These are phyloP conservation scores for Heterotilapia buettikoferi DNA, from an alignment of 2,113 vertebrate genomes.

Conservation along the genomic window DNA sequence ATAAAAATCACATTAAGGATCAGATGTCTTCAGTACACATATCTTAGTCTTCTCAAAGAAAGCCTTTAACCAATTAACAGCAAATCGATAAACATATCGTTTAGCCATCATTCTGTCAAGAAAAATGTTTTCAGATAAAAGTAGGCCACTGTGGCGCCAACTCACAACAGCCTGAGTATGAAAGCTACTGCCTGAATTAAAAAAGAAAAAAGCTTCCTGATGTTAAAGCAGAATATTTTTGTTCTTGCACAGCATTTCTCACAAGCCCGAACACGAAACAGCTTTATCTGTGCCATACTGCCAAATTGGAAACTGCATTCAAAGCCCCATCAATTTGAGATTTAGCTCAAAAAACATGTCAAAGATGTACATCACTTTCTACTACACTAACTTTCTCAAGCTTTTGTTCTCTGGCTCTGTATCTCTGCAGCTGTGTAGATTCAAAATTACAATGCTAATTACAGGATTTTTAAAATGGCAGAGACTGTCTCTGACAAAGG, in stretches of 20 bases:
- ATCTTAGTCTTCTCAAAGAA: background rate
- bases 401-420: background rate
- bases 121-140: background rate
- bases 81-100: background rate
- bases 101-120: background rate
- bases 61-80: background rate
- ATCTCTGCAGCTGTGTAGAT: background rate
- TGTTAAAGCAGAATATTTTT: background rate
- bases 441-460: background rate
- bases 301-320: background rate
- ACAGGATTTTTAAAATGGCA: background rate
- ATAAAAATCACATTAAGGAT: background rate
- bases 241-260: background rate
- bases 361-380: background rate
- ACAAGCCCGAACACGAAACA: background rate
- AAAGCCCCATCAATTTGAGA: background rate
- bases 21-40: background rate
- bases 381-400: background rate
- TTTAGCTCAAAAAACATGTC: background rate
- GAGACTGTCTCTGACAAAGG: background rate
- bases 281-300: background rate
- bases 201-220: background rate
- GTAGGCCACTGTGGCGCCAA: background rate
- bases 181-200: background rate
- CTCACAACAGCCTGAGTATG: background rate